Evolutionary conservation across 2,113 vertebrate genomes (phyloP).

Genomic region (Ascaphus truei): DNA sequence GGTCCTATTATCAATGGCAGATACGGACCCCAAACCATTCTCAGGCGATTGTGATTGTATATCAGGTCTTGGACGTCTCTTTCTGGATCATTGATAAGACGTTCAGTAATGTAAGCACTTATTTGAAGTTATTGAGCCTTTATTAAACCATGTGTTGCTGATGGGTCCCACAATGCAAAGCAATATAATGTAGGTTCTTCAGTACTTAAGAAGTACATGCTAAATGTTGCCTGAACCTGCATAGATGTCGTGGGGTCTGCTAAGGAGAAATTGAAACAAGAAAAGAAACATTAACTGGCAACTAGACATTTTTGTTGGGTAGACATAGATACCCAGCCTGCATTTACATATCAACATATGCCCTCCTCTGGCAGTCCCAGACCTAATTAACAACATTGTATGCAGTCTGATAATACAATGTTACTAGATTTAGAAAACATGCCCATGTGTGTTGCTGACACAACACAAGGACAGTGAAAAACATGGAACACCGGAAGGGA

Average conservation of each 20-base stretch:
- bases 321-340: too few relatives aligned
- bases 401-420: neutral
- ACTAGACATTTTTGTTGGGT: too few relatives aligned
- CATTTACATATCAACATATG: conserved; percentile 23
- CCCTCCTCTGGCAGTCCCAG: conserved; percentile 16
- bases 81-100: conserved; percentile 30
- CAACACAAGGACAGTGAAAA: conserved; percentile 10
- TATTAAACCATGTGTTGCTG: conserved; percentile 2
- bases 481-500: conserved; percentile 6
- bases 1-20: conserved; percentile 59
- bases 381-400: conserved; percentile 15
- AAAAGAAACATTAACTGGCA: too few relatives aligned
- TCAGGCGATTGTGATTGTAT: neutral
- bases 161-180: neutral
- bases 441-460: conserved; percentile 2
- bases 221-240: too few relatives aligned
- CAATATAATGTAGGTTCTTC: neutral
- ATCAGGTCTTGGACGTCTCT: conserved; percentile 16
- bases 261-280: too few relatives aligned
- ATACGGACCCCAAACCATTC: conserved; percentile 42
- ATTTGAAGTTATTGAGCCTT: conserved; percentile 28
- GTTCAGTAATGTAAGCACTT: conserved; percentile 20
- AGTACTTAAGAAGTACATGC: neutral
- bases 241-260: too few relatives aligned
- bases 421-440: conserved; percentile 16